Evolutionary conservation across 2,888 invertebrate species (phyloP).

Genomic region (Eutolmus rufibarbis): DNA sequence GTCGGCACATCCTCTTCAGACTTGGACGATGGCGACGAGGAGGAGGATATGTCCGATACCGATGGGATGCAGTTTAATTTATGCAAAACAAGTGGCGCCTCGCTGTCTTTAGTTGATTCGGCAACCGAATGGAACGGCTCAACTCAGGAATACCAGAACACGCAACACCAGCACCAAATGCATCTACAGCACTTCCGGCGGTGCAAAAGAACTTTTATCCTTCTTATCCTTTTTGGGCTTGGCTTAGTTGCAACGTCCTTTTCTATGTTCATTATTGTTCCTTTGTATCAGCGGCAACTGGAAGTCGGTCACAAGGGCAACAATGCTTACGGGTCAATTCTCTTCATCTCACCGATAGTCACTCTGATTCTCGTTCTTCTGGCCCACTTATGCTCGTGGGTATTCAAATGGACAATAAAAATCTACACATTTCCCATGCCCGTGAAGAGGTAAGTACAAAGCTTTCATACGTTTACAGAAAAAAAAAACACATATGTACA

Average conservation of each 20-base stretch:
- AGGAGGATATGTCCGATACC: slow-evolving; percentile 49
- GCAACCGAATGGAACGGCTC: slow-evolving; percentile 44
- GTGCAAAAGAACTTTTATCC: slow-evolving; percentile 46
- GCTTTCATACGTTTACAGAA: not conserved
- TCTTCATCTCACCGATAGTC: slow-evolving; percentile 51
- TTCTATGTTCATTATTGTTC: slow-evolving; percentile 64
- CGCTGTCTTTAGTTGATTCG: slow-evolving; percentile 45
- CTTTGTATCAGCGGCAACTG: slow-evolving; percentile 61
- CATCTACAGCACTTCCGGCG: slow-evolving; percentile 48
- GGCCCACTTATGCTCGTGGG: slow-evolving; percentile 49
- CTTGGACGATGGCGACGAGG: slow-evolving; percentile 50
- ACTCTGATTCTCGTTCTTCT: slow-evolving; percentile 50
- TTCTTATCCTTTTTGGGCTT: slow-evolving; percentile 60
- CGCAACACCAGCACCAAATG: slow-evolving; percentile 50
- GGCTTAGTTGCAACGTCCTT: slow-evolving; percentile 64
- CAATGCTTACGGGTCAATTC: slow-evolving; percentile 51
- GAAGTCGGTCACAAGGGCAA: slow-evolving; percentile 49
- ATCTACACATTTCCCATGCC: slow-evolving; percentile 52
- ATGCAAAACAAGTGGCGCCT: slow-evolving; percentile 45
- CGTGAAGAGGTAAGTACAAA: slow-evolving; percentile 49
- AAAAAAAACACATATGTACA: not conserved
- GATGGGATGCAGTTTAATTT: slow-evolving; percentile 49
- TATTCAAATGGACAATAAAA: slow-evolving; percentile 51
- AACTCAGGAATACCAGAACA: slow-evolving; percentile 48
- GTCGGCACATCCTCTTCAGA: slow-evolving; percentile 51